phyloP scores from a whole-genome alignment of 2,888 invertebrate species.

The Harpalus rufipes region DNA sequence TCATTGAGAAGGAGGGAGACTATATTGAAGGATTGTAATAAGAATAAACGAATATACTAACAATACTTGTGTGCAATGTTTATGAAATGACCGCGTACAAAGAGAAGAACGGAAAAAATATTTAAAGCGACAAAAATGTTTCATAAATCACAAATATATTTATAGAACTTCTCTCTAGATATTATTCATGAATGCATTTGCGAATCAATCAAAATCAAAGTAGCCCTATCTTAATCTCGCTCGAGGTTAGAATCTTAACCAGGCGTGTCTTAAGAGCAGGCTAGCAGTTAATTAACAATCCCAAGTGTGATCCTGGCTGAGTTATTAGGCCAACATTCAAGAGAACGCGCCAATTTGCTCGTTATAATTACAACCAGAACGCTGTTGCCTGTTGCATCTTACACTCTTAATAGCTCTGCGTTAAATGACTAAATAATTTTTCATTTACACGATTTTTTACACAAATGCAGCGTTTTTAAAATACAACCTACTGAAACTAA shows the following conservation, averaged over 20 bases:
- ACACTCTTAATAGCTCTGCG: slow-evolving; percentile 7
- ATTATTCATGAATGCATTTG: background rate
- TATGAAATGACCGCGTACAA: too few species aligned
- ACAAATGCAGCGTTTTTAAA: too few species aligned
- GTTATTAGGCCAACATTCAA: slow-evolving; percentile 28
- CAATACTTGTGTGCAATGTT: too few species aligned
- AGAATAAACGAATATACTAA: too few species aligned
- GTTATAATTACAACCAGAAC: slow-evolving; percentile 28
- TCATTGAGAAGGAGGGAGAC: too few species aligned
- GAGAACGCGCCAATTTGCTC: slow-evolving; percentile 43
- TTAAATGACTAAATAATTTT: background rate
- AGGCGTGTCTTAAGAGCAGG: background rate
- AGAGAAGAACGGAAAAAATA: too few species aligned
- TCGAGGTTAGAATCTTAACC: background rate
- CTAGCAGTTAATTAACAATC: slow-evolving; percentile 38
- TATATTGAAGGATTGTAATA: too few species aligned
- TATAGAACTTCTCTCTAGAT: background rate
- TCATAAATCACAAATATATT: too few species aligned
- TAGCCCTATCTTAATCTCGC: background rate
- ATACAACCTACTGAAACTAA: too few species aligned
- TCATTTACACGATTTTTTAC: background rate
- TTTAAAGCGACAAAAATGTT: too few species aligned
- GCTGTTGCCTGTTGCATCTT: slow-evolving; percentile 1
- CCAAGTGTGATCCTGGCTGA: slow-evolving; percentile 30
- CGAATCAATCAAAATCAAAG: slow-evolving; percentile 4